Base-by-base conservation (phyloP, 2,888 invertebrate genomes). In the Philhelius pedissequus region DNA sequence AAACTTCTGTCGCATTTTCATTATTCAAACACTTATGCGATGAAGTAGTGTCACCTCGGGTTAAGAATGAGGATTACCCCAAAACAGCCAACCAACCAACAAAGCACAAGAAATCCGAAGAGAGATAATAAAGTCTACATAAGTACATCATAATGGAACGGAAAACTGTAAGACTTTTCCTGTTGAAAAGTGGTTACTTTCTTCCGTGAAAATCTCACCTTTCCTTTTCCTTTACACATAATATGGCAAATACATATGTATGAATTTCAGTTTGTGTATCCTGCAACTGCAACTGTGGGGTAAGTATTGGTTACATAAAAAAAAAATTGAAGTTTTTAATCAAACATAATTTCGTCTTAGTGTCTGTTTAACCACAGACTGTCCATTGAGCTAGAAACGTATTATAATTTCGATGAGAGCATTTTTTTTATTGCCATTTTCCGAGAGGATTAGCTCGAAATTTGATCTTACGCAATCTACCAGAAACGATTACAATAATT, bases 1-100 rank as follows among this genome's bases (percentile, higher is more conserved):
- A 58, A 83, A 75, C 69, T 83, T 83, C 79, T 83, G 79, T 79
- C 83, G 79, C 79, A 79, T 79, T 83, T 83, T 79, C 74, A 79
- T 83, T 79, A 83, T 74, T 78, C 78, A 82, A 78, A 78, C 73
- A 78, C 78, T 82, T 78, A 82, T 62, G 73, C 82, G 78, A 73
- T 73, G 82, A 78, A 78, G 68, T 73, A 54, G 40, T 73, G 82
- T 73, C 73, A 77, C 68, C 60, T 74, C 20, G 56, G 32, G 62
- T 52, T 43, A 50, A 32, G 56, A 20, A 35, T 27, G 58, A 32
- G n/a, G 15, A 25, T 35, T 32, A 56, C 43, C 54, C 54, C n/a
- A n/a, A 77, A 52, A 50, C 8, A 50, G 45, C 48, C 25, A 66
- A 43, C 64, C 8, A 40, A 25, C 35, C 9, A 13, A 11, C 50